Base-by-base conservation (phyloP, 2,113 vertebrate species). In the Colossoma macropomum region DNA sequence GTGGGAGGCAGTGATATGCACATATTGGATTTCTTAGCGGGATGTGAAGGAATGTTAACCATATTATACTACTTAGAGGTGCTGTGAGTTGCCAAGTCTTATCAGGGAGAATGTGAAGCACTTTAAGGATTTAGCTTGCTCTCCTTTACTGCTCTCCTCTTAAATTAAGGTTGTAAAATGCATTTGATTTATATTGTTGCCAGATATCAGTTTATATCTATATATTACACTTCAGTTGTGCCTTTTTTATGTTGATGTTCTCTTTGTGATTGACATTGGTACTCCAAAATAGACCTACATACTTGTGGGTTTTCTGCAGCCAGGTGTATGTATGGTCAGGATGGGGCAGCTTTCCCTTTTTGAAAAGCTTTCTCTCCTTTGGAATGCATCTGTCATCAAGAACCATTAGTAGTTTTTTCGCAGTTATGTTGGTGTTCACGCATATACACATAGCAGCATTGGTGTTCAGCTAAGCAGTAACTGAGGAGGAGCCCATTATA, bases 11-110 rank as follows among this genome's bases (percentile, higher is more conserved):
- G 27, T 78, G 82, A 86, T 86, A 84, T 59, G 54, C 83, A 65
- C 83, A 79, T 82, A 84, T 87, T 82, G 79, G 79, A 82, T 87
- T 84, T 82, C 86, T 84, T 82, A 81, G 80, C 62, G 70, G 82
- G 82, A 86, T 77, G 82, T 68, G 28, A 84, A 84, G 86, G 79
- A 84, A 87, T 87, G 79, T 78, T 82, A 82, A 84, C 75, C 75
- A 79, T 84, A 87, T 86, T 86, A 84, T 82, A 54, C 75, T 77
- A 69, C 70, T 87, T 79, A 79, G 74, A 81, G 69, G 75, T 77
- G 30, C 74, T 54, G 30, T 5, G n/a, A 68, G 70, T 84, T 87
- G 86, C 82, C 83, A 87, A 84, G 83, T 78, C 48, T 25, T 87
- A 59, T 87, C 75, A 74, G 54, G 41, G 38, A 19, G 80, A 83